These are phyloP conservation scores for Mionectes olivaceus DNA, from an alignment of 2,797 vertebrate genomes.

Conservation along the genomic window DNA sequence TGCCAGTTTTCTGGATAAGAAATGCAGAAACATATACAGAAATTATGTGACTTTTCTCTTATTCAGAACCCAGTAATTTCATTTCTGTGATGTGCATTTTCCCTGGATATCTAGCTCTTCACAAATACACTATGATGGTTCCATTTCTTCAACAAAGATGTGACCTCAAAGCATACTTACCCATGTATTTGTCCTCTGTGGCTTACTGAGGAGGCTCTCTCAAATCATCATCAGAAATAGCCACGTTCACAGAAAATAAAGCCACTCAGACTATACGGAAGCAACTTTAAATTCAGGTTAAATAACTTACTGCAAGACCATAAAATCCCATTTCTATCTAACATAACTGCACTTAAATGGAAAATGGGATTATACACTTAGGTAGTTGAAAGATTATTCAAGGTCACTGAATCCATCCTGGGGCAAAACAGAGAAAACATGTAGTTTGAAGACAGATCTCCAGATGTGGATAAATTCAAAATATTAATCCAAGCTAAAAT, in stretches of 20 bases:
- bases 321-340: conserved; percentile 38
- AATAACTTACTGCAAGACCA: conserved; percentile 40
- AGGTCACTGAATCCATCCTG: conserved; percentile 7
- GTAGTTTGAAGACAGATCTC: neutral
- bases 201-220: neutral
- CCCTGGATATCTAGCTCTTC: neutral
- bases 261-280: neutral
- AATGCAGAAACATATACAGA: neutral
- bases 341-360: conserved; percentile 16
- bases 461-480: conserved; percentile 17
- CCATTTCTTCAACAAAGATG: neutral
- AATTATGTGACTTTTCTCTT: neutral
- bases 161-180: neutral
- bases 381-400: conserved; percentile 25
- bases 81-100: neutral
- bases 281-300: conserved; percentile 43
- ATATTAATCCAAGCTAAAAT: neutral
- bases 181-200: neutral
- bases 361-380: conserved; percentile 39
- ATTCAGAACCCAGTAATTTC: neutral
- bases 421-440: neutral
- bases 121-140: neutral
- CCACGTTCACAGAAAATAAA: conserved; percentile 12
- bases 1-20: neutral
- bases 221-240: conserved; percentile 26